phyloP scores from a whole-genome alignment of 2,797 vertebrate genomes.

The Eulemur coronatus region DNA sequence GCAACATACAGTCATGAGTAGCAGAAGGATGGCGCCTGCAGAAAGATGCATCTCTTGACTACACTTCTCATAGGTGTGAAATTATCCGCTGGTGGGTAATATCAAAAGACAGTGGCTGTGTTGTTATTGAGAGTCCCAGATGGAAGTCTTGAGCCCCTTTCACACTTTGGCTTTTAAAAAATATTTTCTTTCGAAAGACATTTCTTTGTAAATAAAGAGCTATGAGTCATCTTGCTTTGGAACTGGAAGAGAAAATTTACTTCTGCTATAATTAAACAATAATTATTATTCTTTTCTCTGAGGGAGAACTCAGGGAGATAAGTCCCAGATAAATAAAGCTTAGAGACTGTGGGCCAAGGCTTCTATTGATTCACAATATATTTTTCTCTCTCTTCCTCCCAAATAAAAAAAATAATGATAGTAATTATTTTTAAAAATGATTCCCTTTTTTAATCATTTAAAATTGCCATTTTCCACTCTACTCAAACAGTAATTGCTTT shows the following conservation, averaged over 20 bases:
- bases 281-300: conserved; percentile 79
- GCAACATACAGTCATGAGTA: not conserved
- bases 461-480: conserved; percentile 73
- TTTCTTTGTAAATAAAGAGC: conserved; percentile 41
- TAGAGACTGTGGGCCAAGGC: conserved; percentile 67
- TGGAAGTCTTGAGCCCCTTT: not conserved
- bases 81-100: not conserved
- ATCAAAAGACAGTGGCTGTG: not conserved
- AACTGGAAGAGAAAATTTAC: conserved; percentile 74
- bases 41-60: not conserved
- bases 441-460: conserved; percentile 80
- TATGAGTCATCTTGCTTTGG: conserved; percentile 53
- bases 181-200: conserved; percentile 27
- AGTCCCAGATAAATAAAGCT: conserved; percentile 76
- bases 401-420: conserved; percentile 76
- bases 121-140: not conserved
- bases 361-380: conserved; percentile 80
- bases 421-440: conserved; percentile 77
- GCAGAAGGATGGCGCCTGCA: not conserved
- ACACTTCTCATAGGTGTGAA: not conserved
- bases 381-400: conserved; percentile 75
- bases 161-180: conserved; percentile 6
- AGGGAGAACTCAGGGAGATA: conserved; percentile 71
- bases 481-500: conserved; percentile 71
- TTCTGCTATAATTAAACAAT: conserved; percentile 77